A percentile compares a stretch with the other conserved stretches of the same genome.
phyloP scores from a whole-genome alignment of 2,113 vertebrate genomes.

The Holacanthus passer region DNA sequence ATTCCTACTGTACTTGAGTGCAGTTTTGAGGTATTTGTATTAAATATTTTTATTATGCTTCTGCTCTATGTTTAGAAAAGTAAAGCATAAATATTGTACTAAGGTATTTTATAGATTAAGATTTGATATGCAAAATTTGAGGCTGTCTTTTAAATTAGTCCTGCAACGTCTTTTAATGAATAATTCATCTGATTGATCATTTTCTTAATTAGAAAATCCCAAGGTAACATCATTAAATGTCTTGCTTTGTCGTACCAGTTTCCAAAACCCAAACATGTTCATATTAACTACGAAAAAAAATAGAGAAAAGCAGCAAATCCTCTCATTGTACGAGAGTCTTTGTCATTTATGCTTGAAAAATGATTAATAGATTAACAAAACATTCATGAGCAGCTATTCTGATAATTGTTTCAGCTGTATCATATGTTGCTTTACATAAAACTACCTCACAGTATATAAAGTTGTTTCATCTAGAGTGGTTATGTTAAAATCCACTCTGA shows the following conservation, averaged over 20 bases:
- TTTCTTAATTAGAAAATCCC: neutral
- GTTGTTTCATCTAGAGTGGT: too few species aligned
- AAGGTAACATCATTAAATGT: neutral
- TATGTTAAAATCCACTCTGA: neutral
- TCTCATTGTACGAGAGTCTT: too few species aligned
- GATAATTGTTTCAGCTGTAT: too few species aligned
- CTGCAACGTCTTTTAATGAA: neutral
- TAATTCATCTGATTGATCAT: neutral
- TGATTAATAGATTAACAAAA: too few species aligned
- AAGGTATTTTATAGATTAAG: neutral
- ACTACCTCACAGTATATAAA: neutral
- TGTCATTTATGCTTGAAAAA: too few species aligned
- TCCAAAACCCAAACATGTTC: neutral
- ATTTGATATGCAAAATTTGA: neutral
- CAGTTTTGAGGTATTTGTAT: neutral
- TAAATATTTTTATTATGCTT: neutral
- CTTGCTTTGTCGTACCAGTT: neutral
- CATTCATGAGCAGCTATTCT: too few species aligned
- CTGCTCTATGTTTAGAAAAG: neutral
- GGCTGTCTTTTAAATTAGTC: neutral
- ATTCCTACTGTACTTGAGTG: neutral
- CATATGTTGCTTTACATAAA: neutral
- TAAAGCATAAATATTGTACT: neutral
- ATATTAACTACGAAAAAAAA: too few species aligned
- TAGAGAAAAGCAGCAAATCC: too few species aligned